phyloP scores from a whole-genome alignment of 2,797 vertebrate species.

The Amblyraja radiata region DNA sequence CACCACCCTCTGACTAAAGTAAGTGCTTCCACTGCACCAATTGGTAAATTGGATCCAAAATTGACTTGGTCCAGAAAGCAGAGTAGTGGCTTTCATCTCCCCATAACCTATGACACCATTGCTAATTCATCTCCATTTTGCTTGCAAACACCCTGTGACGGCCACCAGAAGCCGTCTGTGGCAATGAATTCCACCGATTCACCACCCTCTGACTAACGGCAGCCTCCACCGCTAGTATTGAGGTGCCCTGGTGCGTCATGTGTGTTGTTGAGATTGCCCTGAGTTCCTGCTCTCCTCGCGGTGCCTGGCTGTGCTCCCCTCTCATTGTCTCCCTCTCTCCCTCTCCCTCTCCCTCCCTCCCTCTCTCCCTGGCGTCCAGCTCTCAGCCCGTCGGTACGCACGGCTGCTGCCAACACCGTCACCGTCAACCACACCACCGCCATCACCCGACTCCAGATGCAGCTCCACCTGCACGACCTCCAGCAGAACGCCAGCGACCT shows the following conservation, averaged over 20 bases:
- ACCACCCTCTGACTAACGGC: no score
- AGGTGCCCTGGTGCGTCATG: not conserved
- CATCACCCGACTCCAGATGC: slow-evolving; percentile 80
- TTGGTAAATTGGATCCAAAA: no score
- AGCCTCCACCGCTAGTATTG: no score
- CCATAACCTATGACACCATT: no score
- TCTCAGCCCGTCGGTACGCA: slow-evolving; percentile 67
- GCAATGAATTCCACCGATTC: no score
- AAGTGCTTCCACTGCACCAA: no score
- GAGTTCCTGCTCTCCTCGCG: not conserved
- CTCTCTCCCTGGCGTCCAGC: slow-evolving; percentile 51
- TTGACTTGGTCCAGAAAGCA: no score
- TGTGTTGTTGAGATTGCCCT: not conserved
- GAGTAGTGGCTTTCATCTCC: no score
- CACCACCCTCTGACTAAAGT: no score
- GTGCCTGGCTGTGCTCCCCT: not conserved
- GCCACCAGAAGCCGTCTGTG: no score
- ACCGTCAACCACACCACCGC: slow-evolving; percentile 62
- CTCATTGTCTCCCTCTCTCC: not conserved
- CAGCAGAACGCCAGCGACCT: slow-evolving; percentile 88
- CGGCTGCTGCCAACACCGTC: slow-evolving; percentile 51
- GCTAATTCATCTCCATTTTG: no score
- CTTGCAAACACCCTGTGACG: no score
- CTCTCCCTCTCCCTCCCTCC: not conserved
- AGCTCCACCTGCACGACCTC: slow-evolving; percentile 85